Conservation (phyloP, 1,140 invertebrate species). For the Lamellibrachia luymesi region DNA sequence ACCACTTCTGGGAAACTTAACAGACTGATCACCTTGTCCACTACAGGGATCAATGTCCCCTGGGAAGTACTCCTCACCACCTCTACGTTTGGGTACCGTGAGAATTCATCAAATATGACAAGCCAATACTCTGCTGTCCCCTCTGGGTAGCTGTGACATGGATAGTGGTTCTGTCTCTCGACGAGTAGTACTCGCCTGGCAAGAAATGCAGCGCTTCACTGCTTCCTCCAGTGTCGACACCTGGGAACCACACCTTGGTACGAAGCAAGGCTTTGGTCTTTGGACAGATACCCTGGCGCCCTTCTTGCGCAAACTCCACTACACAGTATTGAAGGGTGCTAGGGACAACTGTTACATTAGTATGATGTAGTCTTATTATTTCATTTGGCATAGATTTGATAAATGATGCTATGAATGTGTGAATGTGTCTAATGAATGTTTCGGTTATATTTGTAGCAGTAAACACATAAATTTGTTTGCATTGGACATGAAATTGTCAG, state of each 20-base stretch:
- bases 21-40: conserved; percentile 28
- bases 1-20: conserved; percentile 29
- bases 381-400: too few relatives aligned
- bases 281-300: neutral
- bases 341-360: neutral
- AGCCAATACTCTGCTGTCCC: conserved; percentile 35
- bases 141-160: conserved; percentile 31
- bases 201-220: conserved; percentile 25
- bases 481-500: too few relatives aligned
- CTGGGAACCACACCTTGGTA: conserved; percentile 25
- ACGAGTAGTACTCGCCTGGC: conserved; percentile 28
- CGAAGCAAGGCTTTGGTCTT: neutral
- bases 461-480: too few relatives aligned
- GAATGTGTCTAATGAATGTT: too few relatives aligned
- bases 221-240: too few relatives aligned
- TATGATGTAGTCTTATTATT: too few relatives aligned
- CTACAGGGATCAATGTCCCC: conserved; percentile 24
- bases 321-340: neutral
- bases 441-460: too few relatives aligned
- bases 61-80: conserved; percentile 26
- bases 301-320: neutral
- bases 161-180: conserved; percentile 32
- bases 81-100: conserved; percentile 41
- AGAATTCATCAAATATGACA: conserved; percentile 42
- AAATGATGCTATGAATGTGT: too few relatives aligned